Evolutionary conservation across 2,113 vertebrate species (phyloP).

Genomic region (Hippocampus barbouri): DNA sequence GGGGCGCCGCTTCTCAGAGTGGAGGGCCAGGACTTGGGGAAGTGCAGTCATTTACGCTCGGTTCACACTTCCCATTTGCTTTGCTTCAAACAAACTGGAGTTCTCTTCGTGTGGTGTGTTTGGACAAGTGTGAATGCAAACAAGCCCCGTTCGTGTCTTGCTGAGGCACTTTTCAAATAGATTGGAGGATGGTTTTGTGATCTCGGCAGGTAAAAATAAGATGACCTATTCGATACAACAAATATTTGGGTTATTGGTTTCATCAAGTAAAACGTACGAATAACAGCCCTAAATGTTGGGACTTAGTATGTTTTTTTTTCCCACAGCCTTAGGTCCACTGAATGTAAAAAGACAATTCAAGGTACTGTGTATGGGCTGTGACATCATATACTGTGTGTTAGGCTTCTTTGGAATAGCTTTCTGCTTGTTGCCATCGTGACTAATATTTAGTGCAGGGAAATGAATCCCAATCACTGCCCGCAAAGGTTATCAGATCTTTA

Average conservation of each 20-base stretch:
- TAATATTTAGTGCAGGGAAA: constrained; percentile 3
- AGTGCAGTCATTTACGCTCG: not conserved
- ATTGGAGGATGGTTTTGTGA: not conserved
- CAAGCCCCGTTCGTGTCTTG: not conserved
- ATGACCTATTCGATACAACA: not conserved
- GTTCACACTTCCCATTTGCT: not conserved
- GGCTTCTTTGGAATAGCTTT: not conserved
- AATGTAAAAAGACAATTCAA: not conserved
- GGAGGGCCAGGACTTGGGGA: not conserved
- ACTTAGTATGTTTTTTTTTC: not conserved
- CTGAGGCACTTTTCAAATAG: not conserved
- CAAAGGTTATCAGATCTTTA: constrained; percentile 3
- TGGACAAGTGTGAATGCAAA: not conserved
- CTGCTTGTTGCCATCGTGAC: not conserved
- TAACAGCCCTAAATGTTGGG: not conserved
- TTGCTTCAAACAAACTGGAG: not conserved
- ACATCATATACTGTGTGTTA: not conserved
- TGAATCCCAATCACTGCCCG: not conserved
- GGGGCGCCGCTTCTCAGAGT: no score
- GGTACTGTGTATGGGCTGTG: not conserved
- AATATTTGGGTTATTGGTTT: not conserved
- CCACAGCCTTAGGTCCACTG: not conserved
- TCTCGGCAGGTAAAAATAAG: not conserved
- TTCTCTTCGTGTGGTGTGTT: not conserved
- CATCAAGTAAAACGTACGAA: not conserved